These are phyloP conservation scores for Pristiophorus japonicus DNA, from an alignment of 2,113 vertebrate genomes.

Conservation along the genomic window DNA sequence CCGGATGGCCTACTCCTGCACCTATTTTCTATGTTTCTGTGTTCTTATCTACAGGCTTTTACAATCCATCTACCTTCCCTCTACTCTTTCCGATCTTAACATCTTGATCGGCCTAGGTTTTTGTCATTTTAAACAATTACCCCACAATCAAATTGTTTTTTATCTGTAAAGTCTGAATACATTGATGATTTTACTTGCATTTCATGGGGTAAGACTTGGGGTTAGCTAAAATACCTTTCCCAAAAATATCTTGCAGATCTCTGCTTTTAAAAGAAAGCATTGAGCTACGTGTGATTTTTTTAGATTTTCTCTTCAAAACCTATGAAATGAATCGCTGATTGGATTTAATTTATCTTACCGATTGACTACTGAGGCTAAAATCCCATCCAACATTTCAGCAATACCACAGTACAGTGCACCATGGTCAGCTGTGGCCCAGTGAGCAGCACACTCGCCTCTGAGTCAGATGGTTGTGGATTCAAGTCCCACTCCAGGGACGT, in stretches of 20 bases:
- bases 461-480: too few relatives aligned
- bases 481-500: too few relatives aligned
- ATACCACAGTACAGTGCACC: background rate
- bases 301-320: background rate
- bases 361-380: background rate
- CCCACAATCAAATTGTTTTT: background rate
- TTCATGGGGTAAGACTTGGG: background rate
- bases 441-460: too few relatives aligned
- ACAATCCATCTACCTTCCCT: too few relatives aligned
- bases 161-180: background rate
- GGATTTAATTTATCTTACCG: background rate
- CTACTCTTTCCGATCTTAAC: background rate
- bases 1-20: too few relatives aligned
- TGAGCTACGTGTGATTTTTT: background rate
- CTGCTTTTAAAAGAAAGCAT: too few relatives aligned
- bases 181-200: background rate
- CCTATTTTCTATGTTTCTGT: too few relatives aligned
- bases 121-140: background rate
- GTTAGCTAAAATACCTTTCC: background rate
- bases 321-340: too few relatives aligned
- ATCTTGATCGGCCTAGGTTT: background rate
- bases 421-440: background rate
- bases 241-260: background rate
- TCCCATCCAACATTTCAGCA: background rate
- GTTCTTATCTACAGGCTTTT: too few relatives aligned